phyloP scores from a whole-genome alignment of 2,888 invertebrate genomes.

The Lobophora halterata region DNA sequence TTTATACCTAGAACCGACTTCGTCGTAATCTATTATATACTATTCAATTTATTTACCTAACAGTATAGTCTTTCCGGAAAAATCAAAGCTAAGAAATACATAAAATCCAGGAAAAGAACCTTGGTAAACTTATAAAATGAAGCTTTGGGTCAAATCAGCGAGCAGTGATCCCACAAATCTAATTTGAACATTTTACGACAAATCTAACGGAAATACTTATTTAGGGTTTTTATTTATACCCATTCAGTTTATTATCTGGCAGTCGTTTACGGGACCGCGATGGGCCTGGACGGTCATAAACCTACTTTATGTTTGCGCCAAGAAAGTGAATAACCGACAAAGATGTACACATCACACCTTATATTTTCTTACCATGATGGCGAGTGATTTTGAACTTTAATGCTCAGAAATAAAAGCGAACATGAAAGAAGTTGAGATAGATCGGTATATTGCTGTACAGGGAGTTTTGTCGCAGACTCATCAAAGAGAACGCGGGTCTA shows the following conservation, averaged over 20 bases:
- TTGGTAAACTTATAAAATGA: conserved; percentile 9
- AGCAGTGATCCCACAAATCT: conserved; percentile 10
- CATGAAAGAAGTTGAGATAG: conserved; percentile 6
- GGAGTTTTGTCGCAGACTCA: conserved; percentile 25
- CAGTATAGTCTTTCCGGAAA: too few species aligned
- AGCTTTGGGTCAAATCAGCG: conserved; percentile 10
- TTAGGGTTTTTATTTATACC: conserved; percentile 38
- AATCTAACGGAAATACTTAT: conserved; percentile 24
- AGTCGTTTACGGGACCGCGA: conserved; percentile 37
- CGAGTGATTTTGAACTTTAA: conserved; percentile 27
- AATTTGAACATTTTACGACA: conserved; percentile 11
- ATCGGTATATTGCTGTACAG: conserved; percentile 11
- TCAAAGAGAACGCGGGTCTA: conserved; percentile 27
- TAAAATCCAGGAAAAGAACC: too few species aligned
- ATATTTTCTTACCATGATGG: conserved; percentile 10
- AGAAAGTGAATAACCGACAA: conserved; percentile 38
- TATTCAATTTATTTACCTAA: too few species aligned
- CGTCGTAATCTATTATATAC: too few species aligned
- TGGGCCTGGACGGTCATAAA: conserved; percentile 35
- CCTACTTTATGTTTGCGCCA: conserved; percentile 35
- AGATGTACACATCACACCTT: conserved; percentile 28
- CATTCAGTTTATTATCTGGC: conserved; percentile 41
- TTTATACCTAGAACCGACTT: too few species aligned
- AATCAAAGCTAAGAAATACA: conserved; percentile 1
- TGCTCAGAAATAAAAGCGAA: conserved; percentile 11